phyloP scores from a whole-genome alignment of 2,888 invertebrate genomes.

The Taphrorychus bicolor region DNA sequence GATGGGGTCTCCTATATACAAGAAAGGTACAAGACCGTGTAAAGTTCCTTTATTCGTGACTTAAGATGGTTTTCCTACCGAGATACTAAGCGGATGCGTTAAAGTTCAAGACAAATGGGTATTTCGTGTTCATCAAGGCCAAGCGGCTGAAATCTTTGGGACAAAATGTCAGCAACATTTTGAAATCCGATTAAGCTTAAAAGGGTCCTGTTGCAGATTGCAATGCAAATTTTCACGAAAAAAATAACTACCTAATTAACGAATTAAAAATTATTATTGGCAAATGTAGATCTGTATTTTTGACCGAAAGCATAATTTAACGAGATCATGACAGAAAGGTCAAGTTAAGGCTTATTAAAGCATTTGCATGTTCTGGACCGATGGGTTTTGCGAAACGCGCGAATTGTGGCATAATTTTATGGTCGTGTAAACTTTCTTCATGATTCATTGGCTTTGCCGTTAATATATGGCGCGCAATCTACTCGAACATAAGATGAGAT shows the following conservation, averaged over 20 bases:
- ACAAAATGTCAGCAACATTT: neutral
- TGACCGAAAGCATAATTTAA: too few relatives aligned
- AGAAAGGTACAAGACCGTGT: too few relatives aligned
- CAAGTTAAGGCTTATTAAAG: neutral
- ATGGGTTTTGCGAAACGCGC: neutral
- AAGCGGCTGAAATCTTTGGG: neutral
- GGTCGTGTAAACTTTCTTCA: neutral
- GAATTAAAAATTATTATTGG: too few relatives aligned
- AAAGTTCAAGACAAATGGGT: conserved; percentile 1
- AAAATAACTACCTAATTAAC: neutral
- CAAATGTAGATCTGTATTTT: too few relatives aligned
- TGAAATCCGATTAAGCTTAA: neutral
- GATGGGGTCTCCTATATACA: too few relatives aligned
- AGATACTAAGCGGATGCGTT: conserved; percentile 3
- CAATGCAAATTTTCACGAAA: neutral
- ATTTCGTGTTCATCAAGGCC: neutral
- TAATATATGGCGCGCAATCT: too few relatives aligned
- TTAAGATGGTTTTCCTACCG: neutral
- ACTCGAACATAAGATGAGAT: too few relatives aligned
- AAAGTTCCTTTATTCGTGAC: conserved; percentile 13
- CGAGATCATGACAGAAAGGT: neutral
- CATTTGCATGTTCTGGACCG: neutral
- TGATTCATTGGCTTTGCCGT: neutral
- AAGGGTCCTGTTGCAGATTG: neutral
- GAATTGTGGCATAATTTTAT: neutral